phyloP scores from a whole-genome alignment of 2,113 vertebrate genomes.

The Trichomycterus rosablanca region DNA sequence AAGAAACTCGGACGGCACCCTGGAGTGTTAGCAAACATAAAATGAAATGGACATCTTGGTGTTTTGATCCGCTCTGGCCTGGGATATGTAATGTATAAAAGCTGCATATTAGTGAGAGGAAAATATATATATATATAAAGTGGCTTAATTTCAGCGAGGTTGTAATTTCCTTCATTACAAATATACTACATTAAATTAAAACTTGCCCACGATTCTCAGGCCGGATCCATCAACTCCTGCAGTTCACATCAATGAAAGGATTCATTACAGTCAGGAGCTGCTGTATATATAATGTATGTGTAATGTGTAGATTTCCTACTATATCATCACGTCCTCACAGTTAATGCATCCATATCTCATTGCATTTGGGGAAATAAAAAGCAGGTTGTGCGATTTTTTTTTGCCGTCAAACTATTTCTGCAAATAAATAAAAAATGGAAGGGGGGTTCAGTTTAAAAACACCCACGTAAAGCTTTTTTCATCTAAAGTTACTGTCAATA shows the following conservation, averaged over 20 bases:
- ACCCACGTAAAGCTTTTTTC: too few relatives aligned
- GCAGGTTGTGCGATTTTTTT: too few relatives aligned
- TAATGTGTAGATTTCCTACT: too few relatives aligned
- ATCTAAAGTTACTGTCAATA: too few relatives aligned
- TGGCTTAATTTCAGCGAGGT: conserved; percentile 1
- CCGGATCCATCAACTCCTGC: conserved; percentile 20
- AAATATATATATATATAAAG: neutral
- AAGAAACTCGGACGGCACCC: conserved; percentile 64
- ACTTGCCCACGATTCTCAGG: neutral
- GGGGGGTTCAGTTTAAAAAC: too few relatives aligned
- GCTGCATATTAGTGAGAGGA: conserved; percentile 23
- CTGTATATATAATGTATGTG: too few relatives aligned
- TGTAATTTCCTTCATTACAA: conserved; percentile 29
- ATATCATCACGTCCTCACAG: too few relatives aligned
- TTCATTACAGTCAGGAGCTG: conserved; percentile 6
- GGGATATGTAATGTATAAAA: conserved; percentile 47
- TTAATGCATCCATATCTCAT: too few relatives aligned
- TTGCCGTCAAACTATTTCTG: too few relatives aligned
- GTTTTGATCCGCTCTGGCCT: conserved; percentile 54
- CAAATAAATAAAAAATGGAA: too few relatives aligned
- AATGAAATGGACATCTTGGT: conserved; percentile 52
- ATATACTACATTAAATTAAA: conserved; percentile 27
- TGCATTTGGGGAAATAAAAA: too few relatives aligned
- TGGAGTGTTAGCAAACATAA: conserved; percentile 54
- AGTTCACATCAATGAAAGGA: conserved; percentile 28